These are phyloP conservation scores for Rynchops niger DNA, from an alignment of 2,113 vertebrate species.

Conservation along the genomic window DNA sequence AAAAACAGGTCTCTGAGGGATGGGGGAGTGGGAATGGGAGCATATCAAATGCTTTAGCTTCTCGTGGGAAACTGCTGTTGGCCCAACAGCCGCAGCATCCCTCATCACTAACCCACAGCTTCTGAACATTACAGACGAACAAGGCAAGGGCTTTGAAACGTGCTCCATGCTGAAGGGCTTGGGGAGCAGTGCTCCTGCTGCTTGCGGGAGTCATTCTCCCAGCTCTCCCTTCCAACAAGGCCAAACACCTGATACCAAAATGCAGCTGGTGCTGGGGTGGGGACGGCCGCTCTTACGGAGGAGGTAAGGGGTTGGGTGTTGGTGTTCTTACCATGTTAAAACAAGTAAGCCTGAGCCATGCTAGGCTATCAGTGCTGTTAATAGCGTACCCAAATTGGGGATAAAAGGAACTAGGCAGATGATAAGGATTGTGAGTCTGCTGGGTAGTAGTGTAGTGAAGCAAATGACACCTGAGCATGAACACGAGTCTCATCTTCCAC, in stretches of 20 bases:
- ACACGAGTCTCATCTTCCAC: neutral
- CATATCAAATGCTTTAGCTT: neutral
- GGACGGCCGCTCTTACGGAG: accelerated
- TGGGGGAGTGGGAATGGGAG: neutral
- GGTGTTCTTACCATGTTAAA: neutral
- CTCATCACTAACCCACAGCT: no score
- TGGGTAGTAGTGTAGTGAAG: neutral
- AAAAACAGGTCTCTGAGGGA: neutral
- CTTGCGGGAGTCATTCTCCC: neutral
- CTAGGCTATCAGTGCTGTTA: neutral
- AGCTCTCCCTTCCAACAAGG: neutral
- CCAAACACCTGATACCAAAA: neutral
- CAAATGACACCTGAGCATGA: neutral
- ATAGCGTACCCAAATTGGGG: neutral
- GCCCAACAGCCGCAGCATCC: neutral
- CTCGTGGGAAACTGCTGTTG: neutral
- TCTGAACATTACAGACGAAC: accelerated
- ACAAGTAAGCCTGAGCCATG: neutral
- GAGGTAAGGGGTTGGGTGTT: neutral
- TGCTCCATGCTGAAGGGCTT: no score
- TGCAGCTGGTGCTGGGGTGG: neutral
- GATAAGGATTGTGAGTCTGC: neutral
- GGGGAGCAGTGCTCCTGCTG: neutral
- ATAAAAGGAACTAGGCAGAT: neutral
- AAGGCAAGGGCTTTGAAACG: neutral